Base-by-base conservation (phyloP, 2,888 invertebrate species). In the Elegia similella region DNA sequence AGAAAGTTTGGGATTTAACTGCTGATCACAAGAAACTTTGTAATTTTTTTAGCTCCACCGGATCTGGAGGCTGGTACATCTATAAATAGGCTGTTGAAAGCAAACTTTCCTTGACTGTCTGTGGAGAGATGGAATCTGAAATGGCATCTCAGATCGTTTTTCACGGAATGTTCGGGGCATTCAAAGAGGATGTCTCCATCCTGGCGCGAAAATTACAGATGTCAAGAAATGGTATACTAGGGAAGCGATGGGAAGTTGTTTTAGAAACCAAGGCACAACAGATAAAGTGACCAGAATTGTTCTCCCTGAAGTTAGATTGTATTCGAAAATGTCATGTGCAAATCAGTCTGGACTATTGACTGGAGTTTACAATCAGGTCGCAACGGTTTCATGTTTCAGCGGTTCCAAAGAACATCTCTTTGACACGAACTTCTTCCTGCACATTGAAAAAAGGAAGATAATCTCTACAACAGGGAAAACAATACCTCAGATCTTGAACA, bases 311-410 rank as follows among this genome's bases (percentile, higher is more conserved):
- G 5, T 63, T 1, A 48, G 12, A 30, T 55, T 57, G 6, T 70
- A 69, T n/a, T 56, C 63, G 0, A 69, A 68, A 17, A 65, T 69
- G 62, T 62, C 64, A 0, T 69, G 67, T 30, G 69, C 68, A 1
- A 66, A 64, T 50, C 59, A 60, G 32, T 59, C 53, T 23, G 64
- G 64, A 0, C 17, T 69, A 0, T n/a, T 67, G 0, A 62, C 66
- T 1, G 67, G 67, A 0, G 67, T 70, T 0, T 66, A 65, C 50
- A 66, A 63, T 55, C 65, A 68, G 12, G 65, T 66, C 0, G 56
- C 12, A 0, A 56, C 61, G 0, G 55, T 59, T 0, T 57, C 59
- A 0, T 47, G 50, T 10, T 64, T 64, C 32, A 64, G 64, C 52
- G 68, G n/a, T n/a, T n/a, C n/a, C n/a, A n/a, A n/a, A n/a, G n/a